Percentiles rank a stretch among this genome's conserved stretches.
phyloP scores from a whole-genome alignment of 2,113 vertebrate species.

The Nibea albiflora region DNA sequence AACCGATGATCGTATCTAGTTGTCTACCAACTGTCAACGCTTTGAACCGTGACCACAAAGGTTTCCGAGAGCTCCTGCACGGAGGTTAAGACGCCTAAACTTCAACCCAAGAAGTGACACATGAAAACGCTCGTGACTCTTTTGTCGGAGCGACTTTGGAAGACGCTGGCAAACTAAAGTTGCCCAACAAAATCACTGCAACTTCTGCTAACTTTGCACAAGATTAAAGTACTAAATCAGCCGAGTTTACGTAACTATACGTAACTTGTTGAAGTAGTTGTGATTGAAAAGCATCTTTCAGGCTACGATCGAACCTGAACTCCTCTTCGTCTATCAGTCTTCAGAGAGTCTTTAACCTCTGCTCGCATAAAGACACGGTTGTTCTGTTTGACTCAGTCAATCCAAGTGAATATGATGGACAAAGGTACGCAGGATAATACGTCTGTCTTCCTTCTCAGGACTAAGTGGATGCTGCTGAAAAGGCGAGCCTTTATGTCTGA shows the following conservation, averaged over 20 bases:
- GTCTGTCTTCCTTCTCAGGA: slow-evolving; percentile 56
- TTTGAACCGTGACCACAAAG: not conserved
- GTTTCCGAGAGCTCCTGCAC: no score
- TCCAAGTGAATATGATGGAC: slow-evolving; percentile 65
- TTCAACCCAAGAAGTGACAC: not conserved
- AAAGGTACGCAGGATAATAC: slow-evolving; percentile 58
- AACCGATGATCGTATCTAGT: not conserved
- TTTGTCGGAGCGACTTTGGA: not conserved
- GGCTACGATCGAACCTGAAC: not conserved
- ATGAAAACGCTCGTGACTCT: not conserved
- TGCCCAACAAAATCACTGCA: not conserved
- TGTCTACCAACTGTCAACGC: not conserved
- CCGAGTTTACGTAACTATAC: not conserved
- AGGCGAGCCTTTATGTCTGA: slow-evolving; percentile 73
- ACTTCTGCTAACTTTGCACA: no score
- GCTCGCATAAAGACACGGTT: slow-evolving; percentile 68
- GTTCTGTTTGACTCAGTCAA: slow-evolving; percentile 62
- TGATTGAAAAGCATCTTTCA: not conserved
- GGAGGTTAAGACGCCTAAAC: not conserved
- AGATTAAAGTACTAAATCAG: not conserved
- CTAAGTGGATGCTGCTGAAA: slow-evolving; percentile 81
- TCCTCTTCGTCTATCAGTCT: slow-evolving; percentile 44
- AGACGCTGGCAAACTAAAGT: not conserved
- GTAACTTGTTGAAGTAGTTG: not conserved
- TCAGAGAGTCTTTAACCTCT: slow-evolving; percentile 36